These are phyloP conservation scores for Parotocinclus haroldoi DNA, from an alignment of 2,797 vertebrate genomes.

Conservation along the genomic window DNA sequence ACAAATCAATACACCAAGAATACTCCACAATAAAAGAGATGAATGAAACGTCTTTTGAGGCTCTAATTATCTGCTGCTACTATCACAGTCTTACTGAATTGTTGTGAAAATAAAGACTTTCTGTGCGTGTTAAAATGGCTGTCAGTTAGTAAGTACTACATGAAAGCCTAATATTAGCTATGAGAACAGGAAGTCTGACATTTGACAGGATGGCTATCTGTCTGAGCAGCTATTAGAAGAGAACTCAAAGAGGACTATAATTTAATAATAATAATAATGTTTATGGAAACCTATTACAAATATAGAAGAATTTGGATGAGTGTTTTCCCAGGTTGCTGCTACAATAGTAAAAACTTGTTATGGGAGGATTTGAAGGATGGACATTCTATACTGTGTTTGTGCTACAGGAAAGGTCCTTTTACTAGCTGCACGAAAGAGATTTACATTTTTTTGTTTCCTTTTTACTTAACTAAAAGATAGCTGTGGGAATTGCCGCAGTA, in stretches of 20 bases:
- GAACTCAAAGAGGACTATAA: background rate
- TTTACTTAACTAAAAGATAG: too few species aligned
- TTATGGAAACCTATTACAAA: too few species aligned
- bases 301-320: too few species aligned
- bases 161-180: slow-evolving; percentile 1
- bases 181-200: background rate
- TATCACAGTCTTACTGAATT: background rate
- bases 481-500: too few species aligned
- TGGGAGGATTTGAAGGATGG: too few species aligned
- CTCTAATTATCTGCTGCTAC: background rate
- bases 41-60: background rate
- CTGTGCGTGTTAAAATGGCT: background rate
- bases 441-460: too few species aligned
- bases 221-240: background rate
- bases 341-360: too few species aligned
- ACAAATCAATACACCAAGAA: slow-evolving; percentile 1
- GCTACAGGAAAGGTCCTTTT: too few species aligned
- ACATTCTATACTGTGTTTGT: too few species aligned
- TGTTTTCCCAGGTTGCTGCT: too few species aligned
- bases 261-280: too few species aligned
- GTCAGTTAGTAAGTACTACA: background rate
- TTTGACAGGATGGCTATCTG: background rate
- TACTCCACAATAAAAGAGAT: background rate
- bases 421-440: too few species aligned
- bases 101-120: background rate